These are phyloP conservation scores for Gymnoscelis rufifasciata DNA, from an alignment of 2,888 invertebrate species.

Conservation along the genomic window DNA sequence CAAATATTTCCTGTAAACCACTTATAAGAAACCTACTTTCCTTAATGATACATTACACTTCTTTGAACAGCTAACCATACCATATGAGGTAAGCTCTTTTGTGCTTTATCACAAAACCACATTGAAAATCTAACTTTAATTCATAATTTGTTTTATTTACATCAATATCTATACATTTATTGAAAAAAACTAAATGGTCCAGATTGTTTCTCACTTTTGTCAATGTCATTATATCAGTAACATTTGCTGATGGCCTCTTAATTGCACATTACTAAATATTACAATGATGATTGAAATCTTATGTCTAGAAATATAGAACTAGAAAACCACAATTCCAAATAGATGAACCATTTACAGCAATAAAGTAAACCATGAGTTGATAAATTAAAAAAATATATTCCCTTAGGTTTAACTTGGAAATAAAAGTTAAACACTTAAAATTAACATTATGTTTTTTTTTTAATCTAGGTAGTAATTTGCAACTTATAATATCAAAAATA, in stretches of 20 bases:
- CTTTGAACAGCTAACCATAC: too few relatives aligned
- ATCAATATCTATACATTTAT: not conserved
- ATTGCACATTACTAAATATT: not conserved
- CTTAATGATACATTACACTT: too few relatives aligned
- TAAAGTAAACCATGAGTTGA: too few relatives aligned
- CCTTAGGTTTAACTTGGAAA: too few relatives aligned
- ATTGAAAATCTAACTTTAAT: not conserved
- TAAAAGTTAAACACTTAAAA: too few relatives aligned
- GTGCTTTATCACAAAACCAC: conserved; percentile 1
- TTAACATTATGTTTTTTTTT: too few relatives aligned
- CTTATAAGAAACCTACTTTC: too few relatives aligned
- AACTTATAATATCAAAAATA: too few relatives aligned
- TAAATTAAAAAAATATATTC: too few relatives aligned
- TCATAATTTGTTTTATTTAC: not conserved
- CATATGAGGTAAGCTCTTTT: conserved; percentile 3
- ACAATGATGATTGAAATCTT: not conserved
- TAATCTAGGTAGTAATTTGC: too few relatives aligned
- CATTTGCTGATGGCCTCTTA: not conserved
- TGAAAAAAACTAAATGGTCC: not conserved
- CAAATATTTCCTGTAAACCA: too few relatives aligned
- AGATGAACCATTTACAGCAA: too few relatives aligned
- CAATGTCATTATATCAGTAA: not conserved
- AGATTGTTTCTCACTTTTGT: not conserved
- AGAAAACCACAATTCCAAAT: not conserved
- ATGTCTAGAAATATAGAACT: not conserved